Evolutionary conservation across 2,797 vertebrate genomes (phyloP).

Genomic region (Gambusia yucatana): DNA sequence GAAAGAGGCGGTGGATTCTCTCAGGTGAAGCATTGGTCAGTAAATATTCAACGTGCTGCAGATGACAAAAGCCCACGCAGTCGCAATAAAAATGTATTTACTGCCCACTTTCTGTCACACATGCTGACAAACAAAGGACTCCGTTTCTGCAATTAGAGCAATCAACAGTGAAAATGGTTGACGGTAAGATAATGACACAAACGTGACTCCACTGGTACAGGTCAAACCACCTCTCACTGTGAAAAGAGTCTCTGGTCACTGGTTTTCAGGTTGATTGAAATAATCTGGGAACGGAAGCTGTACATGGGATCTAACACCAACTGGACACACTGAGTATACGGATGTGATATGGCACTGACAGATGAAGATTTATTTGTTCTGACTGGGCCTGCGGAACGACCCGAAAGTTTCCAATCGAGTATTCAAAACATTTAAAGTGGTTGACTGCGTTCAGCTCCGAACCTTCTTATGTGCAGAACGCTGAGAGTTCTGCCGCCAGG

Average conservation of each 20-base stretch:
- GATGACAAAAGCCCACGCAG: conserved; percentile 39
- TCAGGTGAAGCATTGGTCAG: conserved; percentile 16
- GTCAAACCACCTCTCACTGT: conserved; percentile 73
- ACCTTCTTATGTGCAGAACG: background rate
- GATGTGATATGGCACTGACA: background rate
- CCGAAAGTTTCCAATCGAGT: background rate
- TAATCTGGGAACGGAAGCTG: conserved; percentile 1
- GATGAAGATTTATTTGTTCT: background rate
- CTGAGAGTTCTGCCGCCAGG: background rate
- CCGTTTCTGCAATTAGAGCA: conserved; percentile 65
- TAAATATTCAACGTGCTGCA: conserved; percentile 11
- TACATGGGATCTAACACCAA: background rate
- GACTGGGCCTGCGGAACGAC: background rate
- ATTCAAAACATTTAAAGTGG: background rate
- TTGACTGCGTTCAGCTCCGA: background rate
- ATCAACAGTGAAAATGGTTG: conserved; percentile 71
- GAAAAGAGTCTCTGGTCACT: conserved; percentile 46
- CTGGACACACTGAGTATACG: background rate
- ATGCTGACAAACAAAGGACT: conserved; percentile 71
- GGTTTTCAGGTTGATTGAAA: conserved; percentile 16
- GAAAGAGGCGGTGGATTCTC: background rate
- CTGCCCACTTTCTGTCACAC: conserved; percentile 53
- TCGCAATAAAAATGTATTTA: conserved; percentile 63
- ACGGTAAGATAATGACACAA: conserved; percentile 69
- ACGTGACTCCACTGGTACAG: conserved; percentile 59